Evolutionary conservation across 2,113 vertebrate genomes (phyloP), one percentile per base, ranked within the genome.

Genomic region (Clinocottus analis): DNA sequence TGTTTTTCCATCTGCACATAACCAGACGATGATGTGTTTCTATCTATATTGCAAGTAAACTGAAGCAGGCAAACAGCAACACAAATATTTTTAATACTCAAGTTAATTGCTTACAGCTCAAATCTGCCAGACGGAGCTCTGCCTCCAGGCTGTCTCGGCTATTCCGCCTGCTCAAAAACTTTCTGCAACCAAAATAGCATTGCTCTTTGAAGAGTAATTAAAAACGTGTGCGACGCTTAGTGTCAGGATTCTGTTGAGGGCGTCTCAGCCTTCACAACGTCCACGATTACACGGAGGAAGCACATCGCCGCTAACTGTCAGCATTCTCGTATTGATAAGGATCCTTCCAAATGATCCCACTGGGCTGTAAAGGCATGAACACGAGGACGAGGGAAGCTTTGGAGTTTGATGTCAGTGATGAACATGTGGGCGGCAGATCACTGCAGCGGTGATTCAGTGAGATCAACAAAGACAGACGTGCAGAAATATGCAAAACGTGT

Each of bases 131-230:
- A 58, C 66, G 76, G 74, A 75, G 63, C 43, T 51, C 41, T 77
- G 83, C 58, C 85, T 88, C 16, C 1, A 63, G 82, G 77, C 72
- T 9, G 58, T 81, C 72, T 72, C 56, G 61, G 77, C 45, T 64
- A 11, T 77, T 68, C 77, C 69, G 39, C 31, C 63, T 31, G 68
- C 69, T 86, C 55, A 27, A 58, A 88, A 84, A 85, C 62, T 56
- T 83, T 80, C 66, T 63, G 72, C 37, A 82, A 41, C 16, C 60
- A 17, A 62, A 86, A 87, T 75, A 23, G 80, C 7, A n/a, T n/a
- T 58, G 53, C 61, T 65, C 71, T 89, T 92, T 68, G 31, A 33
- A 21, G 78, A 86, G 45, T 84, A 84, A 91, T 91, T 85, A 85
- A 85, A 92, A 83, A 78, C 63, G 53, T 61, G 72, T 86, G 59